Percentiles rank a stretch among this genome's conserved stretches.
These are phyloP conservation scores for Lithobates pipiens DNA, from an alignment of 2,797 vertebrate species.

Conservation along the genomic window DNA sequence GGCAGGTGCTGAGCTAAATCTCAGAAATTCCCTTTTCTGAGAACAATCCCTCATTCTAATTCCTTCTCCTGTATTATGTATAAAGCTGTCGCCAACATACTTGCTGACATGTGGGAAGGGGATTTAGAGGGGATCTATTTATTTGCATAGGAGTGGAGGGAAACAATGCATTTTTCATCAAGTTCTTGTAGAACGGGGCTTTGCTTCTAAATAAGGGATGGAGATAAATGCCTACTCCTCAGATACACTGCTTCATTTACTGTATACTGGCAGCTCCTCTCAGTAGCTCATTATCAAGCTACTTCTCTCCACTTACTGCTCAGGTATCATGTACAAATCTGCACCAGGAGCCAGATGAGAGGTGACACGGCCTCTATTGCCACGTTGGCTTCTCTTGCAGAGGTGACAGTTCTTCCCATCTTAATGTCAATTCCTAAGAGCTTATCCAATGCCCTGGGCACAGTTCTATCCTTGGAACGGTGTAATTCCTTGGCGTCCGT, in stretches of 20 bases:
- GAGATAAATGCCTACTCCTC: background rate
- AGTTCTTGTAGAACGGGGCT: background rate
- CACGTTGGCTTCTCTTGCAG: background rate
- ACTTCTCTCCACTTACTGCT: slow-evolving; percentile 14
- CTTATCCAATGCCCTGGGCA: slow-evolving; percentile 54
- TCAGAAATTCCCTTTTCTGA: slow-evolving; percentile 4
- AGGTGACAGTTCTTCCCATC: slow-evolving; percentile 53
- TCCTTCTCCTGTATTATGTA: slow-evolving; percentile 40
- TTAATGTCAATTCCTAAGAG: slow-evolving; percentile 52
- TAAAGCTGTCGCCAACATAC: slow-evolving; percentile 32
- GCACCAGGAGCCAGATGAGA: slow-evolving; percentile 16
- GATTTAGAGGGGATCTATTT: slow-evolving; percentile 41
- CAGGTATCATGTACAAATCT: slow-evolving; percentile 45
- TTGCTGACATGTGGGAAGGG: slow-evolving; percentile 30
- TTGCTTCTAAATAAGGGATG: slow-evolving; percentile 16
- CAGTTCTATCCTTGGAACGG: slow-evolving; percentile 56
- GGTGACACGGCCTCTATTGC: slow-evolving; percentile 35
- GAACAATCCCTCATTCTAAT: slow-evolving; percentile 22
- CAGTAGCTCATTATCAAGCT: slow-evolving; percentile 40
- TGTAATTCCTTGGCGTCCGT: slow-evolving; percentile 54
- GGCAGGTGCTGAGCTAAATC: slow-evolving; percentile 26
- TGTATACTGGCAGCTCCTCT: background rate
- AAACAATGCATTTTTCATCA: slow-evolving; percentile 23
- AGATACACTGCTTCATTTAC: background rate
- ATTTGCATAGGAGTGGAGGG: slow-evolving; percentile 30